Conservation (phyloP, 2,888 invertebrate species). For the Fragum whitleyi region DNA sequence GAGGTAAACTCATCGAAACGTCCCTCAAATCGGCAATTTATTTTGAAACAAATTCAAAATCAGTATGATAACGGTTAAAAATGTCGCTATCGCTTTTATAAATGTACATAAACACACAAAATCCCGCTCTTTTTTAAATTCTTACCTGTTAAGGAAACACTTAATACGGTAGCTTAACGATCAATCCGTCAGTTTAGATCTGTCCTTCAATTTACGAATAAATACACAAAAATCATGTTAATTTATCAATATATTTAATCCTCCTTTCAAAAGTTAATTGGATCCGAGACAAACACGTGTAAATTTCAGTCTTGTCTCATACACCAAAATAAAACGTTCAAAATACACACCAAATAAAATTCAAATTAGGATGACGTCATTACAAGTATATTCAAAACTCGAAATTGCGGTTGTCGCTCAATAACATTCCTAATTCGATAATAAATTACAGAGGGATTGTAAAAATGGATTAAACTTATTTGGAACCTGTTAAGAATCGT, state of each 20-base stretch:
- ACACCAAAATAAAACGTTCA: background rate
- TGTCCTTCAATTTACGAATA: background rate
- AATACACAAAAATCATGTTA: background rate
- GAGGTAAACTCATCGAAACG: no score
- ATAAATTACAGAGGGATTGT: background rate
- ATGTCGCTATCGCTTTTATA: no score
- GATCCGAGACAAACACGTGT: background rate
- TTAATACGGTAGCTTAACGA: background rate
- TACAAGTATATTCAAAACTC: background rate
- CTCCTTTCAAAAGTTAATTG: background rate
- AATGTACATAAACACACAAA: background rate
- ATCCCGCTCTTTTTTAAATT: background rate
- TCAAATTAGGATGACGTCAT: constrained; percentile 4
- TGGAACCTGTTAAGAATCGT: no score
- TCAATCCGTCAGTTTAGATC: background rate
- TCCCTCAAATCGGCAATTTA: no score
- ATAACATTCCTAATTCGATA: background rate
- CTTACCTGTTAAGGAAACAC: background rate
- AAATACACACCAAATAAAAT: background rate
- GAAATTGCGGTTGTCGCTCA: background rate
- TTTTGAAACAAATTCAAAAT: no score
- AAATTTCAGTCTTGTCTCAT: background rate
- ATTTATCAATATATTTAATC: background rate
- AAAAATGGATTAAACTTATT: no score
- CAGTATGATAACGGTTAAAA: no score